Percentiles rank a stretch among this genome's conserved stretches.
These are phyloP conservation scores for Synanthedon andrenaeformis DNA, from an alignment of 2,888 invertebrate genomes.

Conservation along the genomic window DNA sequence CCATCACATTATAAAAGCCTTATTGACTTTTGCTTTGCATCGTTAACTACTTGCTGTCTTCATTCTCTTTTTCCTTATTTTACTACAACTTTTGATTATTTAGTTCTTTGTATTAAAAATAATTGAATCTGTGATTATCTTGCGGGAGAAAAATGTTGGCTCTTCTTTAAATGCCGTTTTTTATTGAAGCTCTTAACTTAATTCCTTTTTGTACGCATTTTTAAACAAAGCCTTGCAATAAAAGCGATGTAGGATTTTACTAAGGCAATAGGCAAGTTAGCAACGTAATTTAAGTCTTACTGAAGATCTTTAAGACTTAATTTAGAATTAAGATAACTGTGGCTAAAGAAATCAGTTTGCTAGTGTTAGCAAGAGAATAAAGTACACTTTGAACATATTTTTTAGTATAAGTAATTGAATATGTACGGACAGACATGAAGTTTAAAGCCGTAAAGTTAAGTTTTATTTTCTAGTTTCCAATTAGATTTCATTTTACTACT, in stretches of 20 bases:
- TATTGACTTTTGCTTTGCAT: conserved; percentile 38
- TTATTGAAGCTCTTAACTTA: conserved; percentile 26
- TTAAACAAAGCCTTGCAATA: background rate
- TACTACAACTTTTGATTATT: background rate
- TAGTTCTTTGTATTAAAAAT: conserved; percentile 2
- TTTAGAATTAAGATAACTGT: too few species aligned
- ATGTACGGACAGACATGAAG: too few species aligned
- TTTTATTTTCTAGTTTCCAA: too few species aligned
- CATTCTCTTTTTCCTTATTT: conserved; percentile 14
- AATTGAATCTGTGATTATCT: conserved; percentile 6
- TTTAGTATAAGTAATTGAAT: too few species aligned
- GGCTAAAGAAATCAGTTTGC: too few species aligned
- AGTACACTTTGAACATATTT: too few species aligned
- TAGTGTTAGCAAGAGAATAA: too few species aligned
- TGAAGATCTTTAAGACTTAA: too few species aligned
- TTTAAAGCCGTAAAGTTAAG: too few species aligned
- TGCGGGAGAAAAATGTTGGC: background rate
- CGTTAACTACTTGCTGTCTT: conserved; percentile 16
- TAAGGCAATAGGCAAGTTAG: background rate
- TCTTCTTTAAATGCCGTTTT: conserved; percentile 7
- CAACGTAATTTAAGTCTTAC: too few species aligned
- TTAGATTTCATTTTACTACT: too few species aligned
- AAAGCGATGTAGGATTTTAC: background rate
- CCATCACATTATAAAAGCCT: conserved; percentile 73
- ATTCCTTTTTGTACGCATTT: background rate